Evolutionary conservation across 2,888 invertebrate genomes (phyloP), one percentile per base, ranked within the genome.

Genomic region (Onthophagus sagittarius): DNA sequence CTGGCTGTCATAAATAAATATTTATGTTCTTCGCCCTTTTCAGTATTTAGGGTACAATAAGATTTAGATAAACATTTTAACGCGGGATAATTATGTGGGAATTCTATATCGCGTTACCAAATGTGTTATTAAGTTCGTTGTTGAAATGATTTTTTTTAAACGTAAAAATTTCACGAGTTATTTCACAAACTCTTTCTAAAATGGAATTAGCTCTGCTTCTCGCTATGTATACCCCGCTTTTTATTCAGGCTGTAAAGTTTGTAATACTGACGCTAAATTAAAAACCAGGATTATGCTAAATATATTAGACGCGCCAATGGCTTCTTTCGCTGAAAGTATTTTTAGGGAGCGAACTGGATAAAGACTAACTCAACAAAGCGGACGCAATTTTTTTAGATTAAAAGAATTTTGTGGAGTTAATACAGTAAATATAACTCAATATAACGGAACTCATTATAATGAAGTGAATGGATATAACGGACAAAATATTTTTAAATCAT

Each of bases 241-340:
- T 77, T 76, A 77, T 78, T 77, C 74, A 73, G 74, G 77, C 76
- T 76, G 77, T 78, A 78, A 78, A 78, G 74, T 77, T 77, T 77
- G 77, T 78, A 78, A 77, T 77, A 78, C 77, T 75, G 76, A 75
- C 74, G 73, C 77, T 77, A 78, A 78, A 78, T 77, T 78, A 78
- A 78, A 78, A 78, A 78, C 75, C 77, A 53, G 78, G 78, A 77
- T 78, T 77, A 78, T 74, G 76, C 77, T 77, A 75, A 76, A 75
- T 77, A 77, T 75, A 75, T 75, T 73, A 69, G 31, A 32, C 65
- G 73, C 31, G 15, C 13, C 65, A 13, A 31, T 70, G 31, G 65
- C 62, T 15, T 31, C 65, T 65, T 62, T 53, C 65, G 13, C 14
- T 65, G 9, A 5, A 15, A 14, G 15, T n/a, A 15, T 39, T 64